A percentile compares a stretch with the other conserved stretches of the same genome.
phyloP scores from a whole-genome alignment of 2,888 invertebrate genomes.

The Ornithoptera alexandrae region DNA sequence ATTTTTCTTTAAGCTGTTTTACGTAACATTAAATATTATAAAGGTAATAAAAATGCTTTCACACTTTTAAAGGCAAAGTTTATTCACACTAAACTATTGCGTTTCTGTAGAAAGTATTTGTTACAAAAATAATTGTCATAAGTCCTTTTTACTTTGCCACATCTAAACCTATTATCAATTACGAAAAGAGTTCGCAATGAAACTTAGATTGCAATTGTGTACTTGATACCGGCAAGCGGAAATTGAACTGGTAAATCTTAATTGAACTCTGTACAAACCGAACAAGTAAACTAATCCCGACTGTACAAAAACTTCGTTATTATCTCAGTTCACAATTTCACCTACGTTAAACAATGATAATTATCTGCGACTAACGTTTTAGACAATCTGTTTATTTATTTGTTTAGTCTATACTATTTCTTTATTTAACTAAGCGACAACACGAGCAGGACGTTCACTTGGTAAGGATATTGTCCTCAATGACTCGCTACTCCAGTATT shows the following conservation, averaged over 20 bases:
- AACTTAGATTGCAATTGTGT: constrained; percentile 25
- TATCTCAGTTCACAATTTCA: constrained; percentile 6
- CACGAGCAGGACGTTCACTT: no score
- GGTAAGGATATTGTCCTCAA: no score
- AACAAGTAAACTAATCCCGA: constrained; percentile 15
- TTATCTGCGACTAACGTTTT: neutral
- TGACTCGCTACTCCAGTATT: no score
- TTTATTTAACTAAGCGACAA: no score
- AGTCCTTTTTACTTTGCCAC: neutral
- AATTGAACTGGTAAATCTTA: constrained; percentile 26
- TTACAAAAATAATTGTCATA: neutral
- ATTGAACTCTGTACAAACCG: constrained; percentile 20
- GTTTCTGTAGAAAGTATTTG: no score
- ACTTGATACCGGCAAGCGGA: constrained; percentile 14
- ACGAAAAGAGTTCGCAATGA: constrained; percentile 4
- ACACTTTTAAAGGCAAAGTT: no score
- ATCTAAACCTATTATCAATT: constrained; percentile 11
- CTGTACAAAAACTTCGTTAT: constrained; percentile 5
- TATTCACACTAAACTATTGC: no score
- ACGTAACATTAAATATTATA: no score
- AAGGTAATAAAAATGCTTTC: no score
- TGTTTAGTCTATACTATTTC: neutral
- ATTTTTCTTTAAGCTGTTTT: no score
- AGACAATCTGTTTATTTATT: neutral
- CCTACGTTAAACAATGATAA: neutral